Evolutionary conservation across 2,888 invertebrate genomes (phyloP).

Genomic region (Scrobipalpa atriplicella): DNA sequence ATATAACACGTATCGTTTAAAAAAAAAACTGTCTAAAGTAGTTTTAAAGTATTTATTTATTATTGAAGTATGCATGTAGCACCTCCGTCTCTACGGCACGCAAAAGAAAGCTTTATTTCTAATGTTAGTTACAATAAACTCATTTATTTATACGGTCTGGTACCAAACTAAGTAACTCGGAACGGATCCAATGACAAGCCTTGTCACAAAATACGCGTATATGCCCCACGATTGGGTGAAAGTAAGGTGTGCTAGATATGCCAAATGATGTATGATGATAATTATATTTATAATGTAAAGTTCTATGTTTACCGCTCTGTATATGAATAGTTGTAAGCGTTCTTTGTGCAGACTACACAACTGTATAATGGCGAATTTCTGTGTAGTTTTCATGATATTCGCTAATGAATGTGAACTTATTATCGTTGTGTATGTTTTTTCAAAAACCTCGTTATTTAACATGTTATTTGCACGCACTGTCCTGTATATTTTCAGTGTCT

Average conservation of each 20-base stretch:
- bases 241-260: slow-evolving; percentile 69
- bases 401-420: not conserved
- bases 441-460: not conserved
- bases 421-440: slow-evolving; percentile 10
- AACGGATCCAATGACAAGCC: slow-evolving; percentile 3
- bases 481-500: not conserved
- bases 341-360: not conserved
- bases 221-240: slow-evolving; percentile 39
- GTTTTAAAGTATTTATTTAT: not conserved
- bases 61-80: not conserved
- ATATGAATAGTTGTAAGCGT: slow-evolving; percentile 32
- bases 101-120: slow-evolving; percentile 21
- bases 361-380: not conserved
- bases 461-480: slow-evolving; percentile 10
- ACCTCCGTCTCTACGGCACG: not conserved
- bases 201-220: slow-evolving; percentile 36
- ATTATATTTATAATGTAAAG: slow-evolving; percentile 50
- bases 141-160: slow-evolving; percentile 35
- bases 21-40: not conserved
- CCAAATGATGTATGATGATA: slow-evolving; percentile 57
- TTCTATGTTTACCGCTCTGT: slow-evolving; percentile 42
- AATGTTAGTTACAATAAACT: slow-evolving; percentile 27
- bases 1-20: not conserved
- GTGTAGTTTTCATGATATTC: not conserved
- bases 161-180: slow-evolving; percentile 25